Base-by-base conservation (phyloP, 2,113 vertebrate species). In the Sphaerodactylus townsendi region DNA sequence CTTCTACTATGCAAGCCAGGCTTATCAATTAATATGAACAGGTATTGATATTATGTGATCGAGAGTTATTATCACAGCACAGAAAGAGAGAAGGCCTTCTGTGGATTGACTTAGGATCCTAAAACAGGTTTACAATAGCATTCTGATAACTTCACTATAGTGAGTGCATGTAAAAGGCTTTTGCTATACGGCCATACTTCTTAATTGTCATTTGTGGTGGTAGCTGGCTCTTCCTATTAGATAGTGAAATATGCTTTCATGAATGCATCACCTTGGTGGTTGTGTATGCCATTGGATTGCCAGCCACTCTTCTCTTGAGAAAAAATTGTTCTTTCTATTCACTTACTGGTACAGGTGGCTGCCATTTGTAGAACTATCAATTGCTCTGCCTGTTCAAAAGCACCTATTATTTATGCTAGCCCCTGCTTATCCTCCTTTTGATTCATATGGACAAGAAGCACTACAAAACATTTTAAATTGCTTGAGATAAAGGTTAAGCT, bases 381-480 rank as follows among this genome's bases (percentile, higher is more conserved):
- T 94, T 95, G 93, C 93, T 93, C 93, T 93, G 91, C 91, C 91
- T 37, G 0, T 91, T 96, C 95, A 94, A 94, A 94, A 88, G 92
- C 92, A 88, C 86, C 90, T 91, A 85, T 96, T 96, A 95, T 96
- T 97, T 96, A 95, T 95, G 90, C 91, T 87, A 90, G 94, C 84
- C 84, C 81, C 95, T 94, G 94, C 94, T 93, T 95, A 94, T 89
- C 85, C 87, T 96, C 94, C 88, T 94, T 94, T 95, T 95, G 95
- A 96, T 96, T 96, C 91, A 1, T 93, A 94, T 93, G 89, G 95
- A 95, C 94, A 96, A 95, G 95, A 95, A 95, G 92, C 94, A 92
- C 93, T 94, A 94, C 94, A 95, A 96, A 96, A 95, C 88, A 93
- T 95, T 96, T 96, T 95, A 94, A 96, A 94, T 88, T 91, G 90